Evolutionary conservation across 2,888 invertebrate genomes (phyloP), one percentile per base, ranked within the genome.

Genomic region (Halictus quadricinctus): DNA sequence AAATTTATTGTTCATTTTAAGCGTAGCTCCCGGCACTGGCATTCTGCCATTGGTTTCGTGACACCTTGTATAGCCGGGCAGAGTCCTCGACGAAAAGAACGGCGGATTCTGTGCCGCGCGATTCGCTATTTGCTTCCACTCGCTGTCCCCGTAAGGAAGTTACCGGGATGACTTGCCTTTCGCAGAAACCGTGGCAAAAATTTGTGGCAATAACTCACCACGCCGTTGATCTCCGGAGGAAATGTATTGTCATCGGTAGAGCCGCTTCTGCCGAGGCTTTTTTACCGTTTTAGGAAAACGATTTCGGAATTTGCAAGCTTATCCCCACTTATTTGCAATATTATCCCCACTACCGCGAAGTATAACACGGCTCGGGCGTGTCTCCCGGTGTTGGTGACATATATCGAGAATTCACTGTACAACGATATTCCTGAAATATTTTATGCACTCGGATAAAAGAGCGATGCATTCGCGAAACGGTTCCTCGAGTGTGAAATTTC

Each of bases 81-180:
- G 54, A 74, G 54, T 58, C 79, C 72, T 36, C 76, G 73, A 50
- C 73, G 86, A 86, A 86, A 88, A 79, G 81, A 86, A 79, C 76
- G 83, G 10, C 41, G 69, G 69, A 70, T 70, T 43, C 69, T 70
- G 69, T 41, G 41, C 43, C 70, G 72, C 73, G 70, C 66, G 48
- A 29, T 58, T 46, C 69, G 74, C 70, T 79, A 70, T 79, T 75
- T 60, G 73, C 79, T 76, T 75, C 75, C 46, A 66, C 60, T 48
- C 29, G 66, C 8, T 54, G 46, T 60, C 54, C 73, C 72, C 29
- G 58, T 79, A 79, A 70, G 77, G 77, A 78, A 82, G 60, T 72
- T 72, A 78, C 78, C 77, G 25, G 58, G 74, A 73, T 78, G 73
- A 76, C 74, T 82, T 74, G 54, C 79, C 78, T 78, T 79, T 74